Evolutionary conservation across 2,888 invertebrate genomes (phyloP), one percentile per base, ranked within the genome.

Genomic region (Bellardia pandia): DNA sequence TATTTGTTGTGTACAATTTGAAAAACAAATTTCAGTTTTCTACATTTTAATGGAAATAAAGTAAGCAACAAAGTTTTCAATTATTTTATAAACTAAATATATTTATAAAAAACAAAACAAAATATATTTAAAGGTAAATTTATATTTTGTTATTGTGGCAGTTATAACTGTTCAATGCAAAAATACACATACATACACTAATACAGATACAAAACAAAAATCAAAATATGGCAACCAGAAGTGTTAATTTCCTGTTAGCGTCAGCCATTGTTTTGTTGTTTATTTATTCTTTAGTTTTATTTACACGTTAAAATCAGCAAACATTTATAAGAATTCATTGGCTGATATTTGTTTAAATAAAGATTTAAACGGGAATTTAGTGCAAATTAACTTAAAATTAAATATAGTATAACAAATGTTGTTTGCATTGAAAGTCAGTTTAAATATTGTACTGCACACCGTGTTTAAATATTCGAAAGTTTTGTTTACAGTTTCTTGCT

Each of bases 181-280:
- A 64, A n/a, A 45, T 6, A 37, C 13, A 60, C 13, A 14, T 33
- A 13, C 23, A 23, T 7, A 56, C 66, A 42, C 16, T 37, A 4
- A 23, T 1, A 45, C 2, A 68, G 9, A 42, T 13, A 48, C 13
- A 48, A 13, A 53, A 45, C 16, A 56, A 58, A 40, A 40, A 53
- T 16, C 3, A 11, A 76, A 72, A 56, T 75, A 42, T 64, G 48
- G 40, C 78, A 82, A 56, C 62, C 74, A 69, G 82, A 82, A 86
- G 78, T 75, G 60, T 78, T 86, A 78, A 82, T 82, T 86, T 86
- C 78, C 86, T 83, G 64, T 40, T 30, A 74, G 69, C 37, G 60
- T 69, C 78, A 82, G 40, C 23, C 40, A 64, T 68, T 42, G 11
- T 45, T 45, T 40, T 81, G 23, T 72, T 68, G 16, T 42, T 42